These are phyloP conservation scores for Alviniconcha strummeri DNA, from an alignment of 2,888 invertebrate species.

Conservation along the genomic window DNA sequence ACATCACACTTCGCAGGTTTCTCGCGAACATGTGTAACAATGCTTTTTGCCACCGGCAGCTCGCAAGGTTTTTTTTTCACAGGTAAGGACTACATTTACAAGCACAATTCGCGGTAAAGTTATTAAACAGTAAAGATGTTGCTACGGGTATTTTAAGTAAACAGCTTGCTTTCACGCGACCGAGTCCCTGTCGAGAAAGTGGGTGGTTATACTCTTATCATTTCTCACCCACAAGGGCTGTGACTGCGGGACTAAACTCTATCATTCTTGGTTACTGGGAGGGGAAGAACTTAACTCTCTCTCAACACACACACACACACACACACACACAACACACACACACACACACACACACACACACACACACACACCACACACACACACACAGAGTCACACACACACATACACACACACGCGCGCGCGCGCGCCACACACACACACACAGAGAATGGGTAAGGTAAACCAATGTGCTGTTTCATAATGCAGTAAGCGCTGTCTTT, in stretches of 20 bases:
- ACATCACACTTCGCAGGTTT: not conserved
- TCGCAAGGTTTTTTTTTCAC: not conserved
- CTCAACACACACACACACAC: not conserved
- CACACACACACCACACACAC: not conserved
- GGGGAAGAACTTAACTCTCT: too few species aligned
- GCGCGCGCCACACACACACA: too few species aligned
- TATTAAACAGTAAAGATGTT: too few species aligned
- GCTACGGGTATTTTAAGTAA: too few species aligned
- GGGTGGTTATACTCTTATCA: not conserved
- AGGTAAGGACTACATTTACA: not conserved
- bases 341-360: not conserved
- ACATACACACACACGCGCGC: not conserved
- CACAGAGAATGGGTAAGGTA: not conserved
- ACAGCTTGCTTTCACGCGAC: too few species aligned
- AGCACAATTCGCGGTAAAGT: too few species aligned
- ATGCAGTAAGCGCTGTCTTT: not conserved
- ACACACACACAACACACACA: not conserved
- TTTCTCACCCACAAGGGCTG: not conserved
- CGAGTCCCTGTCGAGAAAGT: not conserved
- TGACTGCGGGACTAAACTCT: too few species aligned
- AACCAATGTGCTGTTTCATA: too few species aligned
- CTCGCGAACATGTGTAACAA: too few species aligned
- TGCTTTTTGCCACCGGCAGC: too few species aligned
- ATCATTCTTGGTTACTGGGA: too few species aligned
- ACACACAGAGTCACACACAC: not conserved